These are phyloP conservation scores for Labeo calbasu DNA, from an alignment of 2,797 vertebrate species.

Conservation along the genomic window DNA sequence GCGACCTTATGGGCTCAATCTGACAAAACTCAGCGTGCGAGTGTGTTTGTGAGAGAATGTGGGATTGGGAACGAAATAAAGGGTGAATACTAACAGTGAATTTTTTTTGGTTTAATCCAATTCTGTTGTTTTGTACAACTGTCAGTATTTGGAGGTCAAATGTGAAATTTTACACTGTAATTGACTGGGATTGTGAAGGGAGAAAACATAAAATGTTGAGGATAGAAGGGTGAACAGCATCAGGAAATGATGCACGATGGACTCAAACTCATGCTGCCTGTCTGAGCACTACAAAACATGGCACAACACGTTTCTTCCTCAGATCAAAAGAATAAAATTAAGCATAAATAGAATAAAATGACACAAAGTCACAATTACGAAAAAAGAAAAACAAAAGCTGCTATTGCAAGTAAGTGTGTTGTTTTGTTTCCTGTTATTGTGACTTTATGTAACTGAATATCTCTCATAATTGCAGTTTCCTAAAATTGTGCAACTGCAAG, in stretches of 20 bases:
- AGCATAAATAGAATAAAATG: too few relatives aligned
- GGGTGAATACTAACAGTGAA: conserved; percentile 2
- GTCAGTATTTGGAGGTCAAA: not conserved
- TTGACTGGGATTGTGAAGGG: not conserved
- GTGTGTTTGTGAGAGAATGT: conserved; percentile 18
- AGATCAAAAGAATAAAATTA: not conserved
- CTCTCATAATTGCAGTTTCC: not conserved
- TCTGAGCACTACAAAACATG: not conserved
- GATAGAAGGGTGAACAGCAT: not conserved
- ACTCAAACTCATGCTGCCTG: not conserved
- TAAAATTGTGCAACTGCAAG: not conserved
- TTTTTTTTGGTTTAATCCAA: conserved; percentile 1
- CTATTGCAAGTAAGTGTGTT: not conserved
- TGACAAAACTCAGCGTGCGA: conserved; percentile 49
- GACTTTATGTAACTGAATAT: not conserved
- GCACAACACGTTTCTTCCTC: not conserved
- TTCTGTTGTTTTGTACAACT: not conserved
- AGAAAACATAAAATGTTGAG: not conserved
- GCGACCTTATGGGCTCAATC: conserved; percentile 77
- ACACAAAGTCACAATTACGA: not conserved
- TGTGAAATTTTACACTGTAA: not conserved
- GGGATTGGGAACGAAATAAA: conserved; percentile 14
- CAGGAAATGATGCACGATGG: not conserved
- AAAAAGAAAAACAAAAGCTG: not conserved
- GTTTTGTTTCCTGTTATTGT: not conserved